Evolutionary conservation across 2,888 invertebrate species (phyloP), one percentile per base, ranked within the genome.

Genomic region (Corbicula japonica): DNA sequence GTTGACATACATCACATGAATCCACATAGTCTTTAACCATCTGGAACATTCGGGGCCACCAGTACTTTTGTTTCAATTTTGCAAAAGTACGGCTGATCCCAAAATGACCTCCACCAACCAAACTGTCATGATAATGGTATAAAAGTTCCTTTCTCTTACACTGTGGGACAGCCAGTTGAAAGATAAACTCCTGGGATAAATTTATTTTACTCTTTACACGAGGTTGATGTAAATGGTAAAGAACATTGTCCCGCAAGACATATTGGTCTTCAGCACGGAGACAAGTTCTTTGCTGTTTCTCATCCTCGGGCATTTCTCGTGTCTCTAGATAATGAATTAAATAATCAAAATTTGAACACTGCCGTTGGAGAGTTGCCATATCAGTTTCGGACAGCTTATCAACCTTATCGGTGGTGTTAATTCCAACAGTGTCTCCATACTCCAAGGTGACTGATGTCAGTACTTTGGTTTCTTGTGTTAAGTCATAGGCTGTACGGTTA

Each of bases 31-130:
- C 18, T 46, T 41, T 56, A 15, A 68, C 23, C 8, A 32, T 32
- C 12, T 50, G 30, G 52, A 35, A 34, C 65, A 65, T 65, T 50
- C 38, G n/a, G 6, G 52, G 65, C 41, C 38, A 65, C 52, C 50
- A 65, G 30, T 65, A 65, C 23, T 65, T 65, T 10, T 52, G 50
- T 10, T 32, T 30, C 10, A 65, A 10, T 34, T 50, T 52, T 2
- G n/a, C 10, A 34, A 52, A 48, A 30, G 65, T 65, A 34, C 65
- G 23, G 5, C n/a, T 52, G 5, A 52, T 23, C 2, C 65, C 65
- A 35, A 60, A 60, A n/a, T 69, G 69, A 46, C 69, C 69, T 35
- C 69, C 69, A 46, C 69, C 69, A 26, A 52, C 60, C 15, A 69
- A 32, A 58, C 44, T 60, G 35, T 69, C 60, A 60, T 69, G 71